phyloP scores from a whole-genome alignment of 2,113 vertebrate species.

The Enhydra lutris region DNA sequence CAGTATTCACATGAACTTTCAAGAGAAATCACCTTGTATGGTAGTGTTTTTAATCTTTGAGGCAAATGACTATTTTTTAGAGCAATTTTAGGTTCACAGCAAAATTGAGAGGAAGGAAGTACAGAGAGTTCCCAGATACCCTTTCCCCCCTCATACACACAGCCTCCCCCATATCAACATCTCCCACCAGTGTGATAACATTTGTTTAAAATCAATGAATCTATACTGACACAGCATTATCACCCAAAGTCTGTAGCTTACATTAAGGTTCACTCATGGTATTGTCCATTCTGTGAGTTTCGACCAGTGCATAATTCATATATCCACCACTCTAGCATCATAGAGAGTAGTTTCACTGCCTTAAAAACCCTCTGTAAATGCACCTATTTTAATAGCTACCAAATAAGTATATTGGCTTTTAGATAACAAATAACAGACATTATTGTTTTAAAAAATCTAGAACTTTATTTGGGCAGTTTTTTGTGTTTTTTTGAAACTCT shows the following conservation, averaged over 20 bases:
- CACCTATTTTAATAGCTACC: not conserved
- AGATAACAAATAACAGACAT: not conserved
- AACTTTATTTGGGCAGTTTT: slow-evolving; percentile 15
- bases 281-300: not conserved
- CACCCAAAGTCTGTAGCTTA: not conserved
- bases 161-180: not conserved
- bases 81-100: not conserved
- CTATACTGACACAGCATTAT: not conserved
- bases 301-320: not conserved
- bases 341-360: not conserved
- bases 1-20: not conserved
- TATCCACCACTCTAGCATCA: not conserved
- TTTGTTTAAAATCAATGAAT: not conserved
- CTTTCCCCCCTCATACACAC: not conserved
- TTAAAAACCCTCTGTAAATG: not conserved
- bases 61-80: not conserved
- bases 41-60: slow-evolving; percentile 16
- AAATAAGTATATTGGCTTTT: slow-evolving; percentile 6
- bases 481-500: slow-evolving; percentile 25
- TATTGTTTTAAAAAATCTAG: not conserved
- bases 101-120: not conserved
- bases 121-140: not conserved
- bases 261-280: not conserved
- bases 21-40: not conserved
- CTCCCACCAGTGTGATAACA: not conserved